Base-by-base conservation (phyloP, 1,140 invertebrate genomes). In the Brachionus koreanus region DNA sequence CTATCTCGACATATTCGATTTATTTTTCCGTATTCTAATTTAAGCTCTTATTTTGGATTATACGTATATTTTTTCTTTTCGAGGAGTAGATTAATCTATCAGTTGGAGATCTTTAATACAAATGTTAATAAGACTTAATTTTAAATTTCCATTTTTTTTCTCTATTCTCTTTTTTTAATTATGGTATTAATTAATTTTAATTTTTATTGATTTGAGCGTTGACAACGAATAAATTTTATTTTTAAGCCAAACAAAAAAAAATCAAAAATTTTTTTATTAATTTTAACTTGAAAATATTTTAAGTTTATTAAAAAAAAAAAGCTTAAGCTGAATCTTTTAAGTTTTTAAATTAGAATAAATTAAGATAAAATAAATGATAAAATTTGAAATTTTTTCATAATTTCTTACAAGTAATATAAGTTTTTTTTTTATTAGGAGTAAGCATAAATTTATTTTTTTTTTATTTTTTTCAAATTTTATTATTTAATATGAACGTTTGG, bases 331-430 rank as follows among this genome's bases (percentile, higher is more conserved):
- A 29, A 57, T 57, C 49, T 23, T 23, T 57, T 57, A 23, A 57
- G 19, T 29, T 23, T 57, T 57, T 57, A 0, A 19, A 57, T 19
- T n/a, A 57, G 49, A 57, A 57, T 57, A 57, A 57, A 57, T 57
- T 57, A 57, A 57, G 49, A 57, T 57, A 57, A 57, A 52, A 57
- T 57, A 57, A 57, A 57, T 57, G 49, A 57, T 57, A 57, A 57
- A 57, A 19, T 57, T 25, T 9, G 19, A 29, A 29, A 57, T 19
- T 57, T 57, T 57, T 57, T 57, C 49, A 57, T 57, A 57, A 57
- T 57, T 57, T 57, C 16, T 57, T 57, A 57, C 49, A 57, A 57
- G 49, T 25, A 23, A 23, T 12, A 23, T 57, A 23, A n/a, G n/a
- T 52, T 57, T 29, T 29, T 29, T 29, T 29, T 29, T 29, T 29